phyloP scores from a whole-genome alignment of 2,113 vertebrate species.

The Phocoena phocoena region DNA sequence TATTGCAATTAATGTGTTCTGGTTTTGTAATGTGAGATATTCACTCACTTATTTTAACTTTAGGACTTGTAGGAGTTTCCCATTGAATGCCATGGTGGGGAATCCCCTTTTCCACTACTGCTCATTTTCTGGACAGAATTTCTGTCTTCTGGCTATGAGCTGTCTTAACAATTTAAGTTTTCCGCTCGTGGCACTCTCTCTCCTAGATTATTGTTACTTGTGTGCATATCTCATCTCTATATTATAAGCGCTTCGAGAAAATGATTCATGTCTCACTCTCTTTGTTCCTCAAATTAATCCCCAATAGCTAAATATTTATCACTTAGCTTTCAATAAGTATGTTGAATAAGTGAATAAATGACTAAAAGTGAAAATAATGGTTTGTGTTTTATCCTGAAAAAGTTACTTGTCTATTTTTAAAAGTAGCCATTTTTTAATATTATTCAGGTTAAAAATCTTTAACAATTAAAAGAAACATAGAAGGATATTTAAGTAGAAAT shows the following conservation, averaged over 20 bases:
- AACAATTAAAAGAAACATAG: neutral
- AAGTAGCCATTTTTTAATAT: neutral
- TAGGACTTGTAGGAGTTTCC: neutral
- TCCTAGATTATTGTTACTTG: neutral
- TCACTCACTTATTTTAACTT: neutral
- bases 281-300: slow-evolving; percentile 1
- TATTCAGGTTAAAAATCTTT: neutral
- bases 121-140: neutral
- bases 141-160: neutral
- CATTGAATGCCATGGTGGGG: neutral
- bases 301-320: neutral
- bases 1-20: neutral
- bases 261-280: neutral
- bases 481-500: slow-evolving; percentile 7
- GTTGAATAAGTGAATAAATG: neutral
- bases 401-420: slow-evolving; percentile 1
- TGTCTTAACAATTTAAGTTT: neutral
- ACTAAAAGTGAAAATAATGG: slow-evolving; percentile 24
- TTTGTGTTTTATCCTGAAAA: neutral
- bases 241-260: neutral
- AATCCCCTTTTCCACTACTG: neutral
- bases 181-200: neutral
- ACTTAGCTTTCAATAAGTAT: neutral
- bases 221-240: neutral
- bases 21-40: neutral